Evolutionary conservation across 2,113 vertebrate species (phyloP), one percentile per base, ranked within the genome.

Genomic region (Maccullochella peelii): DNA sequence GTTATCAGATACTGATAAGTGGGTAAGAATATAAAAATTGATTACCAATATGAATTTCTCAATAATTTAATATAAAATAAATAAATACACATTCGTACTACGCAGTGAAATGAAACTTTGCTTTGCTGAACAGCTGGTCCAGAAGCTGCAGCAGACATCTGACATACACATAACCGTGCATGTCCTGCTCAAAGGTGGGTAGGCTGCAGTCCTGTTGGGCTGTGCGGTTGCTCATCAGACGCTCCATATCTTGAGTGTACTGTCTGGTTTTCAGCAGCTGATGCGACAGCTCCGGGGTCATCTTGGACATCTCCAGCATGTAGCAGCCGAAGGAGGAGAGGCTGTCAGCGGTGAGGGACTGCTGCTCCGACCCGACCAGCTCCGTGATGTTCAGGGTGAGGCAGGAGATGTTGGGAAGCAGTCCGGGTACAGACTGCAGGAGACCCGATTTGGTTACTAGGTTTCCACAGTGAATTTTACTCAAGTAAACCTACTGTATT

Each of bases 121-220:
- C 15, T 27, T 9, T 6, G 20, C 8, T 38, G 8, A 90, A 33
- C 58, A 20, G 14, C 30, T 80, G 2, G 5, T 55, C 18, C 14
- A 90, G 40, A 12, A 10, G 6, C n/a, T 85, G 0, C 73, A 93
- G 79, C 47, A 90, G 33, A 30, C 86, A 84, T 21, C 68, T 69
- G 6, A 55, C 44, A 16, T 55, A 15, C 23, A 6, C 0, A 10
- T 25, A 70, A 3, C 0, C 0, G 0, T 78, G 3, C 8, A 44
- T 7, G 0, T 27, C 0, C 3, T 77, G 4, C 1, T 65, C 0
- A 6, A 68, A 84, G 16, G 0, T 0, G 15, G 83, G 75, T 0
- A 77, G 15, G 21, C 2, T 84, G 87, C 80, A 88, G 21, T 14
- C 9, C 15, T 1, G 23, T 0, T 1, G 0, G 8, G 0, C 0